These are phyloP conservation scores for Tupiocoris notatus DNA, from an alignment of 2,888 invertebrate genomes.

Conservation along the genomic window DNA sequence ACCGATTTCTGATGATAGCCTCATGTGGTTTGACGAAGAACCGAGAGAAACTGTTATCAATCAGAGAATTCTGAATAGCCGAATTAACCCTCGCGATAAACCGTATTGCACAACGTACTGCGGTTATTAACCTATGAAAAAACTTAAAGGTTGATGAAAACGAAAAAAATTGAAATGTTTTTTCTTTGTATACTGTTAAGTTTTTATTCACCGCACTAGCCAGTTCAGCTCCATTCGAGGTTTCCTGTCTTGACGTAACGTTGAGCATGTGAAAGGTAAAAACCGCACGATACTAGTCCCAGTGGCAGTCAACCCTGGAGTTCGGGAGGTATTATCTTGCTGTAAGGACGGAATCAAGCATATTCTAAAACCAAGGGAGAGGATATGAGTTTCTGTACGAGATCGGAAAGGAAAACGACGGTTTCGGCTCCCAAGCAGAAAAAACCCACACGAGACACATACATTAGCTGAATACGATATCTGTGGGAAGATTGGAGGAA, in stretches of 20 bases:
- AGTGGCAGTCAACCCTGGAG: background rate
- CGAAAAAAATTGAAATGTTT: background rate
- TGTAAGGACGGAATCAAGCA: background rate
- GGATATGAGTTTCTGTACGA: background rate
- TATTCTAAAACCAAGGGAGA: background rate
- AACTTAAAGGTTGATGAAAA: background rate
- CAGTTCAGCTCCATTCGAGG: background rate
- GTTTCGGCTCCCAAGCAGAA: background rate
- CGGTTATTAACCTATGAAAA: background rate
- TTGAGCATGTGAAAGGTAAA: background rate
- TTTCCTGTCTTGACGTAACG: background rate
- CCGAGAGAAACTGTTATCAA: background rate
- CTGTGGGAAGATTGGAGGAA: background rate
- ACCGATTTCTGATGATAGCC: too few relatives aligned
- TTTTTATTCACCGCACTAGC: background rate
- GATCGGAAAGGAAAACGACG: too few relatives aligned
- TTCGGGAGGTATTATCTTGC: background rate
- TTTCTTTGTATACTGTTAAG: background rate
- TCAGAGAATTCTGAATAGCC: background rate
- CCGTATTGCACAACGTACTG: background rate
- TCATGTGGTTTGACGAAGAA: too few relatives aligned
- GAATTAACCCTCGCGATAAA: background rate
- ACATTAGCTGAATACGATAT: background rate
- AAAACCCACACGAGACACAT: background rate
- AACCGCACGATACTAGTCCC: background rate